Percentiles rank a stretch among this genome's conserved stretches.
These are phyloP conservation scores for Caenorhabditis uteleia DNA, from an alignment of 2,888 invertebrate genomes.

Conservation along the genomic window DNA sequence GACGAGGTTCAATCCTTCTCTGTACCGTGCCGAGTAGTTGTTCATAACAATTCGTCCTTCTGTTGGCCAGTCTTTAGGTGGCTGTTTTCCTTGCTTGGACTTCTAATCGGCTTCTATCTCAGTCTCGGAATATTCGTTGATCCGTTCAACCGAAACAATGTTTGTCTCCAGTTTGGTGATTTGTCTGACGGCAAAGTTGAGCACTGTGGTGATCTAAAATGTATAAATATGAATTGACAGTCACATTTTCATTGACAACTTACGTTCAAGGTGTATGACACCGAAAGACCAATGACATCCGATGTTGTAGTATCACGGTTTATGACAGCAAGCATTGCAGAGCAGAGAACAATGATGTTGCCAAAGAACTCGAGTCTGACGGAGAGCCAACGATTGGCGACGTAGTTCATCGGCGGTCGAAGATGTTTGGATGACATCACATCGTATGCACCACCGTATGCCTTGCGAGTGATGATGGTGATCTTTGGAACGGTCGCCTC, in stretches of 20 bases:
- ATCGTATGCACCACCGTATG: constrained; percentile 78
- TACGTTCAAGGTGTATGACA: constrained; percentile 72
- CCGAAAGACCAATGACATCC: constrained; percentile 74
- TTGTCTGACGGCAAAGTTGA: constrained; percentile 96
- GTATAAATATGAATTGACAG: not conserved
- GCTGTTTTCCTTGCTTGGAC: constrained; percentile 72
- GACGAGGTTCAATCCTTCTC: constrained; percentile 78
- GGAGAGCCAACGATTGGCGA: constrained; percentile 80
- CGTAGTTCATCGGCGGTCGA: constrained; percentile 77
- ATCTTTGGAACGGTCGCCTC: constrained; percentile 80
- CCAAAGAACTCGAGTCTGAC: constrained; percentile 94
- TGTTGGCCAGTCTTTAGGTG: constrained; percentile 81
- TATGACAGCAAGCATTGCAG: constrained; percentile 87
- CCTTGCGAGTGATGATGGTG: constrained; percentile 77
- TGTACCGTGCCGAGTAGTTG: constrained; percentile 80
- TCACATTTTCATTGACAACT: constrained; percentile 1
- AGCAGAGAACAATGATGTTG: constrained; percentile 90
- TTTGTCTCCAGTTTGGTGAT: constrained; percentile 96
- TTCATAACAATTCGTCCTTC: constrained; percentile 82
- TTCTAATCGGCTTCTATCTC: constrained; percentile 72
- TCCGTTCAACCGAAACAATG: constrained; percentile 91
- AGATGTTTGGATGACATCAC: constrained; percentile 80
- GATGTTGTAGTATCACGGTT: constrained; percentile 73
- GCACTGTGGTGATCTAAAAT: constrained; percentile 85
- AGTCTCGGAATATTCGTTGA: constrained; percentile 66